Base-by-base conservation (phyloP, 2,888 invertebrate species). In the Pyrocoelia pectoralis region DNA sequence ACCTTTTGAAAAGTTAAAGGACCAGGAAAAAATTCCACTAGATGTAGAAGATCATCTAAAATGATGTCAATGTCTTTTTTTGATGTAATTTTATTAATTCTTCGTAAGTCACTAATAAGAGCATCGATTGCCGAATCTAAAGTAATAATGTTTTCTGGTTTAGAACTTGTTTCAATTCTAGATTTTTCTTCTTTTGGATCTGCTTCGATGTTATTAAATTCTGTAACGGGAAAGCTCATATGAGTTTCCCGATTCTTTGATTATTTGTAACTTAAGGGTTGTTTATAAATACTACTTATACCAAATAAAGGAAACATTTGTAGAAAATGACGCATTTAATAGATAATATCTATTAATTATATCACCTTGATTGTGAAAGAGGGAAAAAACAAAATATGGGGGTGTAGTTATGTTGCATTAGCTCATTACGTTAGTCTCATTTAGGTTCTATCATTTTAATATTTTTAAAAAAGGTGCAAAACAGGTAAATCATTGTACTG, bases 1-100 rank as follows among this genome's bases (percentile, higher is more conserved):
- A 91, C 78, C 75, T 87, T 89, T 75, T 92, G 89, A 13, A 88
- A 84, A 0, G 91, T 92, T 24, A 88, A 73, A 0, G 87, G 84
- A 6, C 88, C 88, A 2, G 85, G 84, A 54, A 84, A 72, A 46
- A 77, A 72, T 33, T 77, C 67, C 18, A 77, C 61, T 3, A 85
- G 56, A 9, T 75, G 61, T 14, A 74, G 69, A 46, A 84, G 68
- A 28, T 74, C 67, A 1, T 56, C 51, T 55, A 79, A 71, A 50
- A 84, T 76, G 14, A 65, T 67, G 1, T 74, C 69, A 6, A 80
- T 76, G 68, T 84, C 81, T 18, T 69, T 71, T 10, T 77, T 68
- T n/a, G 80, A 81, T 43, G 75, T 70, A 13, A 84, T 74, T 68
- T 76, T 73, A 19, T 73, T 64, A 33, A 80, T 72, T 65, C 65